These are phyloP conservation scores for Ethmia dodecea DNA, from an alignment of 2,888 invertebrate species.

Conservation along the genomic window DNA sequence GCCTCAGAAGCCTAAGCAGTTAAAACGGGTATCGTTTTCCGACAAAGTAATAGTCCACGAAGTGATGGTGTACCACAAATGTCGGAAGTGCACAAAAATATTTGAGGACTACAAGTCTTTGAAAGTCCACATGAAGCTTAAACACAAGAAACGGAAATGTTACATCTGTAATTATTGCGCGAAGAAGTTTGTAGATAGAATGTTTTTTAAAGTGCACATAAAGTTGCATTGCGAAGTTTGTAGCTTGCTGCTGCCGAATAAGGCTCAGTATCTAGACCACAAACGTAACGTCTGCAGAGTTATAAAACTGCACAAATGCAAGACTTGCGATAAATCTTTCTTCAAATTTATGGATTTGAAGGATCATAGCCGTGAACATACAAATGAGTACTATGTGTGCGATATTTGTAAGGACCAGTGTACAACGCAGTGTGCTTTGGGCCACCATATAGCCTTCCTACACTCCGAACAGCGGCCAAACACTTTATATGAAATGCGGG, in stretches of 20 bases:
- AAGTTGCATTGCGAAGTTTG: constrained; percentile 60
- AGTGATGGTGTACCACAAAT: constrained; percentile 53
- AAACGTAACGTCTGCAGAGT: constrained; percentile 39
- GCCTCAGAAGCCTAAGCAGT: constrained; percentile 30
- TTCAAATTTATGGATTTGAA: constrained; percentile 55
- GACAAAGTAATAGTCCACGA: constrained; percentile 58
- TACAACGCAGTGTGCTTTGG: constrained; percentile 40
- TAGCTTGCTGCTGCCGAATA: constrained; percentile 34
- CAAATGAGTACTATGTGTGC: constrained; percentile 37
- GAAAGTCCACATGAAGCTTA: constrained; percentile 43
- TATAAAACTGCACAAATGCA: constrained; percentile 44
- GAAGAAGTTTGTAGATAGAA: constrained; percentile 53
- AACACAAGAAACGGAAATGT: constrained; percentile 59
- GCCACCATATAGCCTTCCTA: constrained; percentile 50
- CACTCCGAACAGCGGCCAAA: constrained; percentile 41
- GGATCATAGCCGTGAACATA: constrained; percentile 57
- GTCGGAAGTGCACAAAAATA: constrained; percentile 56
- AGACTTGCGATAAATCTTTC: constrained; percentile 38
- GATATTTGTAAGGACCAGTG: constrained; percentile 61
- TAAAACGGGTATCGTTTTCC: constrained; percentile 58
- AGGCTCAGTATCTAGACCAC: constrained; percentile 38
- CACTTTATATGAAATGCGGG: constrained; percentile 35
- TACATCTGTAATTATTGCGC: constrained; percentile 64
- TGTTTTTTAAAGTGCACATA: constrained; percentile 62
- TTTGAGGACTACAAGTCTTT: constrained; percentile 45